Evolutionary conservation across 2,797 vertebrate genomes (phyloP), one percentile per base, ranked within the genome.

Genomic region (Falco berigora): DNA sequence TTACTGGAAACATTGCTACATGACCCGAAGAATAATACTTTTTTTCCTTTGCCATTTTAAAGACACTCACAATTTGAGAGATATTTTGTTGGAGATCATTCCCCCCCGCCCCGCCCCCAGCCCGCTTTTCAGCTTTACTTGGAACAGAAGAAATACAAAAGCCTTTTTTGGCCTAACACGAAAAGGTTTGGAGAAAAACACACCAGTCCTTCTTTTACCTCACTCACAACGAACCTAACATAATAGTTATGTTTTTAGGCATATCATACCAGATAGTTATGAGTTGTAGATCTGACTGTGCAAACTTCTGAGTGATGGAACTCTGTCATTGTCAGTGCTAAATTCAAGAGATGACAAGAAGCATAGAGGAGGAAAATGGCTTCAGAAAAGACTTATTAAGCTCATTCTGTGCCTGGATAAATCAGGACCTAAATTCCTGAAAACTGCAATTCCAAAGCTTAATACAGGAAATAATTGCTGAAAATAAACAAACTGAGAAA

Each of bases 1-100:
- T 95, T 95, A 91, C 75, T 86, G 92, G 86, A 86, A 94, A 91
- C 84, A 91, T 91, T 95, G 93, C 58, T 91, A 52, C 64, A 88
- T 96, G 77, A 86, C 61, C 92, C 93, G 84, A 95, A 95, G 77
- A 96, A 94, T 79, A 92, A 62, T 62, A 59, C 58, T 47, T 81
- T 64, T 86, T 74, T 69, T 61, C 66, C 63, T 88, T 63, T 85
- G 44, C 32, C 73, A 78, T 86, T 97, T 96, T 64, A 79, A 40
- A 88, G 38, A 63, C 30, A 56, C 66, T 84, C 58, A 75, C 40
- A 62, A 67, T 88, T 86, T 84, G 63, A 90, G 53, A 78, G 14
- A 20, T 46, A 62, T 93, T 92, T 94, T 77, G 46, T 59, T 83
- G 81, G 71, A 92, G 90, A 93, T 68, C 8, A 13, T 82, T 84